These are phyloP conservation scores for Nemoura dubitans DNA, from an alignment of 2,888 invertebrate species.

Conservation along the genomic window DNA sequence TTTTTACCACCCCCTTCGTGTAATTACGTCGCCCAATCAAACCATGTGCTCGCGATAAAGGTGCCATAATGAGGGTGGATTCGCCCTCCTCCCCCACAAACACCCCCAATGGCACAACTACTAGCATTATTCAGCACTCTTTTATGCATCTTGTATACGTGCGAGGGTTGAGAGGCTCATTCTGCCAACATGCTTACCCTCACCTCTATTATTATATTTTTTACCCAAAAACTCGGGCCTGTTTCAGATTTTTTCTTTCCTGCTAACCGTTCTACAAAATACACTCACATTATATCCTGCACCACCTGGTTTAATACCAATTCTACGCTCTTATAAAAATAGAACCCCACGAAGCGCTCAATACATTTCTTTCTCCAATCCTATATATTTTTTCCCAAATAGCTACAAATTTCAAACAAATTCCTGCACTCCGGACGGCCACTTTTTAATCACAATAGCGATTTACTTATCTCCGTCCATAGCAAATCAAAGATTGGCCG, in stretches of 20 bases:
- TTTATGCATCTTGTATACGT: background rate
- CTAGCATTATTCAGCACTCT: background rate
- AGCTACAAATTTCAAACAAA: background rate
- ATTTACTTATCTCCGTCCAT: background rate
- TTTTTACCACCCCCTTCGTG: background rate
- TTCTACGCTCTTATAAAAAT: background rate
- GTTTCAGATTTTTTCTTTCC: slow-evolving; percentile 27
- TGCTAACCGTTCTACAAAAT: slow-evolving; percentile 25
- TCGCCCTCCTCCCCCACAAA: background rate
- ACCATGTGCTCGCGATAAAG: background rate
- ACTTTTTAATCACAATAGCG: background rate
- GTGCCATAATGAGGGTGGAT: background rate
- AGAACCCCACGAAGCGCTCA: background rate
- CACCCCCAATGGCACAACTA: background rate
- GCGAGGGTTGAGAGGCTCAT: background rate
- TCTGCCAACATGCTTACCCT: background rate
- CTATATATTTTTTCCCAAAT: background rate
- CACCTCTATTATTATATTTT: slow-evolving; percentile 20
- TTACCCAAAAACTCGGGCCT: background rate
- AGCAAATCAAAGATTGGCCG: background rate
- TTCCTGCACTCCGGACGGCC: background rate
- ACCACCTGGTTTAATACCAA: slow-evolving; percentile 1
- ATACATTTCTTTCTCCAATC: background rate
- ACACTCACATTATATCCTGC: background rate
- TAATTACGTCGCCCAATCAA: background rate